phyloP scores from a whole-genome alignment of 2,888 invertebrate species.

The Saturnia japonica region DNA sequence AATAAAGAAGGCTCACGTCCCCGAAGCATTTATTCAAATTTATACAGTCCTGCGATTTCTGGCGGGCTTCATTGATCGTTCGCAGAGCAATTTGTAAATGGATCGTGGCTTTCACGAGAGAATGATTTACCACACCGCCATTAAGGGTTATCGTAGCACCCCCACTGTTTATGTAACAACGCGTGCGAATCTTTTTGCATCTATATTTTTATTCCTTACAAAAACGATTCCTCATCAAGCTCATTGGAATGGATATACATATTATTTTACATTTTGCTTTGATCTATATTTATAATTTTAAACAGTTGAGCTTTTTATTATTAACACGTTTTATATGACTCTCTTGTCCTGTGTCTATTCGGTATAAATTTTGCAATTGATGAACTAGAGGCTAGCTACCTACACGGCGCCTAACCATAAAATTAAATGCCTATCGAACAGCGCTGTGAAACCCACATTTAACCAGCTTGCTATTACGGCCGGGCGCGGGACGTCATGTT shows the following conservation, averaged over 20 bases:
- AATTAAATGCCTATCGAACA: no score
- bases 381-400: no score
- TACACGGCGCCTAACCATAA: no score
- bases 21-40: constrained; percentile 68
- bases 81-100: constrained; percentile 73
- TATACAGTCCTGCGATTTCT: constrained; percentile 63
- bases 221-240: not conserved
- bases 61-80: constrained; percentile 56
- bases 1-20: constrained; percentile 33
- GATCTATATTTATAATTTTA: not conserved
- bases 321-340: no score
- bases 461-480: no score
- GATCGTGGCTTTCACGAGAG: constrained; percentile 52
- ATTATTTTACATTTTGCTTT: not conserved
- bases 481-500: no score
- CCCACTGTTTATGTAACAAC: constrained; percentile 31
- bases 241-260: not conserved
- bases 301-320: no score
- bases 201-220: constrained; percentile 14
- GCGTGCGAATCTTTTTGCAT: constrained; percentile 13
- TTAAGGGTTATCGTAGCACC: constrained; percentile 30
- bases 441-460: no score
- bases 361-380: no score
- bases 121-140: constrained; percentile 50
- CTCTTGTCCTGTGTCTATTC: no score